Evolutionary conservation across 2,113 vertebrate species (phyloP).

Genomic region (Varanus komodoensis): DNA sequence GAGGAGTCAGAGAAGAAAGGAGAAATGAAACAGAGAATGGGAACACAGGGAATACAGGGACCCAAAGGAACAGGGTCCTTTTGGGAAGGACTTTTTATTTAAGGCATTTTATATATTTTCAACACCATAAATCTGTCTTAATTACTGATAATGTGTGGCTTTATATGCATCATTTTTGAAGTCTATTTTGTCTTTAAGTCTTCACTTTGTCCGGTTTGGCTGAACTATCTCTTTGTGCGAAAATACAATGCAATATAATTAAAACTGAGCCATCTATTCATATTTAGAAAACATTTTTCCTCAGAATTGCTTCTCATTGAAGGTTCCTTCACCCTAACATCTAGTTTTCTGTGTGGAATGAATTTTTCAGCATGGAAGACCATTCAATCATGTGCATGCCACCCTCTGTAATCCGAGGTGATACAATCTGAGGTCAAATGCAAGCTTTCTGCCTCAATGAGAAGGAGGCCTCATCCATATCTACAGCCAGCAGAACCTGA

Average conservation of each 20-base stretch:
- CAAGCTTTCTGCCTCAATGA: not conserved
- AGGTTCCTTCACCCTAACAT: not conserved
- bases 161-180: not conserved
- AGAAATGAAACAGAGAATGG: not conserved
- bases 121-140: not conserved
- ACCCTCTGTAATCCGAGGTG: not conserved
- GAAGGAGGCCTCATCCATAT: not conserved
- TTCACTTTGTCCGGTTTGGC: not conserved
- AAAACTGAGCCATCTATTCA: not conserved
- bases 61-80: not conserved
- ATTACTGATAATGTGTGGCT: not conserved
- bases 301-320: not conserved
- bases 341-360: not conserved
- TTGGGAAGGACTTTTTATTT: not conserved
- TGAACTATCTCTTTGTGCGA: not conserved
- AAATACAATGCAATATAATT: not conserved
- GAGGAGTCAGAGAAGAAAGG: not conserved
- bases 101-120: not conserved
- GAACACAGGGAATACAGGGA: not conserved
- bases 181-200: not conserved
- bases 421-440: not conserved
- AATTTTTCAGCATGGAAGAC: not conserved
- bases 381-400: not conserved
- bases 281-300: not conserved
- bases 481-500: slow-evolving; percentile 24